These are phyloP conservation scores for Pandemis corylana DNA, from an alignment of 2,888 invertebrate species.

Conservation along the genomic window DNA sequence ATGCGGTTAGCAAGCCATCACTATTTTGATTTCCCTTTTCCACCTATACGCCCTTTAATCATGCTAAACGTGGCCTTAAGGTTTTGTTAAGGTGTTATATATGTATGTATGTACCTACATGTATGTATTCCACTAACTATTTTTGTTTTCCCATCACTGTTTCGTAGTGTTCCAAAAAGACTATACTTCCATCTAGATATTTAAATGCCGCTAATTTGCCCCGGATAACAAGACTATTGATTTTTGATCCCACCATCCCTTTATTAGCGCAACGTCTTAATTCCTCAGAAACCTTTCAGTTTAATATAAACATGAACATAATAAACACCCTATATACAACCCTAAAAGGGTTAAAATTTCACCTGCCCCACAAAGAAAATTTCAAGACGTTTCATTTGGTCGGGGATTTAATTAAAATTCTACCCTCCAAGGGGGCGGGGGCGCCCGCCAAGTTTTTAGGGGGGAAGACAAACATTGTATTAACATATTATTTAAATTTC, in stretches of 20 bases:
- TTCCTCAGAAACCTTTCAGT: slow-evolving; percentile 20
- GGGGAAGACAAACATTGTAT: slow-evolving; percentile 76
- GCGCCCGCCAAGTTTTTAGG: slow-evolving; percentile 71
- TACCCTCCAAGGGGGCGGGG: slow-evolving; percentile 53
- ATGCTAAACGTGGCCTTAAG: too few relatives aligned
- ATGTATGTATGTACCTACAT: too few relatives aligned
- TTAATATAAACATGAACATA: slow-evolving; percentile 6
- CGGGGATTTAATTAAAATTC: slow-evolving; percentile 82
- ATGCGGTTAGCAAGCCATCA: too few relatives aligned
- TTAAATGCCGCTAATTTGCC: too few relatives aligned
- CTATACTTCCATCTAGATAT: too few relatives aligned
- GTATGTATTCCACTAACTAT: too few relatives aligned
- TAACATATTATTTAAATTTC: slow-evolving; percentile 82
- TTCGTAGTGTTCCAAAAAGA: too few relatives aligned
- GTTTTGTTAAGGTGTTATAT: too few relatives aligned
- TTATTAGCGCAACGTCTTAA: slow-evolving; percentile 23
- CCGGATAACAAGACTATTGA: not conserved
- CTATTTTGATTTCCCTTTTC: too few relatives aligned
- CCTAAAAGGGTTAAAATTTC: slow-evolving; percentile 45
- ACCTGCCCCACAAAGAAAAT: slow-evolving; percentile 78
- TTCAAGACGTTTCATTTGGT: slow-evolving; percentile 68
- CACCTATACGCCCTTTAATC: too few relatives aligned
- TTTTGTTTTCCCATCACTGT: too few relatives aligned
- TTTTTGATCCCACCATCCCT: not conserved
- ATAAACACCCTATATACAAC: slow-evolving; percentile 3